phyloP scores from a whole-genome alignment of 2,113 vertebrate genomes.

The Myotis lucifugus region DNA sequence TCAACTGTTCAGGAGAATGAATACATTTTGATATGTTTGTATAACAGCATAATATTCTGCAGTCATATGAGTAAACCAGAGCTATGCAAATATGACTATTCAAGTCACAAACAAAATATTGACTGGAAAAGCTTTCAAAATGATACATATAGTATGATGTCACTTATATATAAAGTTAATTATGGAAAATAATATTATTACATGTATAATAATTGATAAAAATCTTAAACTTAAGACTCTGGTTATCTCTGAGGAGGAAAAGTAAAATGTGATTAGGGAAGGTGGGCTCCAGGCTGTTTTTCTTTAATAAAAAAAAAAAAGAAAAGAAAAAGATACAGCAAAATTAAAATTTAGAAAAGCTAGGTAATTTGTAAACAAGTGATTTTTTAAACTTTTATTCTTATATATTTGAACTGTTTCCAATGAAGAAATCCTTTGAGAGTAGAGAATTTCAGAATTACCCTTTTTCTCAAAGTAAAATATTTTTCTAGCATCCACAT shows the following conservation, averaged over 20 bases:
- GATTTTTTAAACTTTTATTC: not conserved
- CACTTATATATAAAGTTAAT: not conserved
- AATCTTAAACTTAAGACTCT: slow-evolving; percentile 6
- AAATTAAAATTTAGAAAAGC: slow-evolving; percentile 11
- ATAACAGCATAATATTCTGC: not conserved
- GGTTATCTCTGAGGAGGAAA: not conserved
- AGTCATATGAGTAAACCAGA: not conserved
- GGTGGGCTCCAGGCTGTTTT: not conserved
- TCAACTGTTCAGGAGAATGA: not conserved
- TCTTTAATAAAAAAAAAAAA: not conserved
- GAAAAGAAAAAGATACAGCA: not conserved
- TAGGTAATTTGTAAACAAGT: not conserved
- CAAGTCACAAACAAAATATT: not conserved
- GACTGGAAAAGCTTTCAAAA: slow-evolving; percentile 17
- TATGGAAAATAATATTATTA: slow-evolving; percentile 4
- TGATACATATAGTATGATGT: not conserved
- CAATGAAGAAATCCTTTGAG: slow-evolving; percentile 18
- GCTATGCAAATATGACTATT: not conserved
- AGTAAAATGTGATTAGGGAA: not conserved
- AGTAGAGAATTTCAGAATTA: slow-evolving; percentile 18
- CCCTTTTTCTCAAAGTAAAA: slow-evolving; percentile 28
- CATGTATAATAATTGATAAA: not conserved
- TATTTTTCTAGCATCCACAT: slow-evolving; percentile 24
- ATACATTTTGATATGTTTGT: not conserved
- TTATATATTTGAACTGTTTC: slow-evolving; percentile 42